Conservation (phyloP, 2,888 invertebrate species). For the Cotesia congregata region DNA sequence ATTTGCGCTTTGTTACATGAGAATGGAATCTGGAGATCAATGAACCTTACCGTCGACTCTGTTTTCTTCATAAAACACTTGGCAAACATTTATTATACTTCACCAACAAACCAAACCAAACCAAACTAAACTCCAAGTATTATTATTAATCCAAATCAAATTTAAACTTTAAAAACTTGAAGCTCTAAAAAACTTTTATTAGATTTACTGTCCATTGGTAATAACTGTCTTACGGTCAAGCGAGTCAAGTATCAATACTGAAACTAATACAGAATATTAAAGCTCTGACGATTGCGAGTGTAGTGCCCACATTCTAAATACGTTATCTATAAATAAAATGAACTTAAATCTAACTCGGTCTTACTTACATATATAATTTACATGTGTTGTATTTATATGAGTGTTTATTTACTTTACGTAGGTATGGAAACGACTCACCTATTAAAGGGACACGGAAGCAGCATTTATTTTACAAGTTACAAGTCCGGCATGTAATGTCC, state of each 20-base stretch:
- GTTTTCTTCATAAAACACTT: conserved; percentile 48
- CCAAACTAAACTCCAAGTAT: neutral
- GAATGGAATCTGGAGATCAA: conserved; percentile 46
- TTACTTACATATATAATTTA: conserved; percentile 31
- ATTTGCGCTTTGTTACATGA: conserved; percentile 14
- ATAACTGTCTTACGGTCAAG: neutral
- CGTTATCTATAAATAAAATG: conserved; percentile 35
- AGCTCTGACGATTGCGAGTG: neutral
- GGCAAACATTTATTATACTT: conserved; percentile 41
- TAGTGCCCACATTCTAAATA: conserved; percentile 17
- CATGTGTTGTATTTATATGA: conserved; percentile 40
- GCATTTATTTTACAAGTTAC: conserved; percentile 27
- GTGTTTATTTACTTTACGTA: conserved; percentile 8
- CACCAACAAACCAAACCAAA: neutral
- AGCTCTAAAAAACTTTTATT: neutral
- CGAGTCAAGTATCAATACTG: neutral
- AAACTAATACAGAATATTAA: neutral
- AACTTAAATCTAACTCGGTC: conserved; percentile 4
- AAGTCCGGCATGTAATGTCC: conserved; percentile 44
- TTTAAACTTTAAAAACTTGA: neutral
- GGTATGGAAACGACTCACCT: conserved; percentile 24
- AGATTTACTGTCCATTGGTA: neutral
- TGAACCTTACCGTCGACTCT: conserved; percentile 52
- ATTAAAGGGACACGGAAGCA: conserved; percentile 12
- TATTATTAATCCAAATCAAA: neutral